These are phyloP conservation scores for Polia nebulosa DNA, from an alignment of 2,888 invertebrate genomes.

Conservation along the genomic window DNA sequence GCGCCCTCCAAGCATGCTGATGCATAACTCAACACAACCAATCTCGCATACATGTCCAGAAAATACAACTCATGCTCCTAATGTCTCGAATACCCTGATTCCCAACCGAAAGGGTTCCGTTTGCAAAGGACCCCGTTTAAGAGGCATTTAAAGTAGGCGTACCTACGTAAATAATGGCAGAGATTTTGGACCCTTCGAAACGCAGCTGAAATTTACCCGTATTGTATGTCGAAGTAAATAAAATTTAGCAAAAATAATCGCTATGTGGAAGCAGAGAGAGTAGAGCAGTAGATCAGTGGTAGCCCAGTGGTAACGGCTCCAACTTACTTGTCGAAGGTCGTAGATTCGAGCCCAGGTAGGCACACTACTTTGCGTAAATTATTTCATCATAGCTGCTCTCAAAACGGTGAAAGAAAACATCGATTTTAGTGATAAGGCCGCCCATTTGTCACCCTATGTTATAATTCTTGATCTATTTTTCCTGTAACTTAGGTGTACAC, in stretches of 20 bases:
- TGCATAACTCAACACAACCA: not conserved
- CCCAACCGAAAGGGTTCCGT: conserved; percentile 38
- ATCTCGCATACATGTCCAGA: not conserved
- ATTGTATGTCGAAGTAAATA: not conserved
- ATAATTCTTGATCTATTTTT: too few relatives aligned
- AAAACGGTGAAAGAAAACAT: too few relatives aligned
- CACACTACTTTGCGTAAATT: too few relatives aligned
- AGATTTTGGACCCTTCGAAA: conserved; percentile 42
- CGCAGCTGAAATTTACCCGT: not conserved
- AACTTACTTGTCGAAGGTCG: too few relatives aligned
- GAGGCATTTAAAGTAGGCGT: conserved; percentile 68
- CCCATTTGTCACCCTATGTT: too few relatives aligned
- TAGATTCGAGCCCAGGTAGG: too few relatives aligned
- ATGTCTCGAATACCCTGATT: conserved; percentile 17
- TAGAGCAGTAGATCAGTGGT: too few relatives aligned
- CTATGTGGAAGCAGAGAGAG: too few relatives aligned
- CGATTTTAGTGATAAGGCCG: too few relatives aligned
- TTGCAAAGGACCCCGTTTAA: conserved; percentile 65
- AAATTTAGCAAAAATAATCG: not conserved
- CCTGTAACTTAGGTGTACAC: too few relatives aligned
- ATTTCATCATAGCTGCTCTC: too few relatives aligned
- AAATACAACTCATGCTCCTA: conserved; percentile 15
- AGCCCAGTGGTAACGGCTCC: too few relatives aligned
- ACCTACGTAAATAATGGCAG: conserved; percentile 70
- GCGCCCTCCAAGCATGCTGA: not conserved